Conservation (phyloP, 2,797 vertebrate genomes). For the Anguilla marmorata region DNA sequence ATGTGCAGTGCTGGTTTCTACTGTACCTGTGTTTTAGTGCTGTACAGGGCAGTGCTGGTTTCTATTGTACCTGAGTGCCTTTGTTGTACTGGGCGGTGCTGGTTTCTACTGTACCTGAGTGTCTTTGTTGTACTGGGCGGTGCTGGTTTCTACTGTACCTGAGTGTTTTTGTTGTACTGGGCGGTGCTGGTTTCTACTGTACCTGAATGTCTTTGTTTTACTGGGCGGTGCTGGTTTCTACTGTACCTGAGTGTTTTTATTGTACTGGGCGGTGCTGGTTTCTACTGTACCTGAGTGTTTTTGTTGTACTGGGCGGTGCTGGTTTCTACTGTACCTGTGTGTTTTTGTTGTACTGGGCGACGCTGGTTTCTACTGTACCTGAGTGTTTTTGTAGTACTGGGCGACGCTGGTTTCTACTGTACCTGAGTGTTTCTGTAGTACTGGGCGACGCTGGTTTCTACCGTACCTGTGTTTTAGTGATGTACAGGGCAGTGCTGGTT, state of each 20-base stretch:
- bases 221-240: background rate
- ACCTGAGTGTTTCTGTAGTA: no score
- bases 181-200: no score
- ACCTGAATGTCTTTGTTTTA: background rate
- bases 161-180: no score
- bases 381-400: conserved; percentile 76
- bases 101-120: no score
- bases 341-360: conserved; percentile 77
- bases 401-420: conserved; percentile 64
- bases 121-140: no score
- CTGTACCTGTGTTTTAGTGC: background rate
- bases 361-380: conserved; percentile 74
- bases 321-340: conserved; percentile 71
- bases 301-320: background rate
- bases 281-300: background rate
- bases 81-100: no score
- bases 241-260: background rate
- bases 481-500: background rate
- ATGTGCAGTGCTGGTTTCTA: background rate
- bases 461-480: no score
- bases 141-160: no score
- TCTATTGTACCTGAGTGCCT: background rate
- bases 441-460: no score
- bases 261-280: background rate
- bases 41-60: background rate